These are phyloP conservation scores for Nomia melanderi DNA, from an alignment of 1,140 invertebrate genomes.

Conservation along the genomic window DNA sequence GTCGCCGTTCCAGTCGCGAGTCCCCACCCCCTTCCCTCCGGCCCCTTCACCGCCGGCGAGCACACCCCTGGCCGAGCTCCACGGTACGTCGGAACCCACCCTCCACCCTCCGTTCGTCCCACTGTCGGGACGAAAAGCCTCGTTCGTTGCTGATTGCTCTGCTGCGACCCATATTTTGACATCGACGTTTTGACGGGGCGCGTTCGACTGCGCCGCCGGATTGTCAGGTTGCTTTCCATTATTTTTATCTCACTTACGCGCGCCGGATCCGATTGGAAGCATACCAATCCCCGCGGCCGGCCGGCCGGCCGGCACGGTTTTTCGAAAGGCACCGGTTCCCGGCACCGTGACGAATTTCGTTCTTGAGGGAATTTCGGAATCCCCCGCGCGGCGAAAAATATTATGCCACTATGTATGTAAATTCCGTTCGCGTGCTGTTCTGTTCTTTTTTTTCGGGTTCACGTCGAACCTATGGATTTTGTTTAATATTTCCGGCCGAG, in stretches of 20 bases:
- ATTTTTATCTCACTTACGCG: constrained; percentile 22
- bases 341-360: not conserved
- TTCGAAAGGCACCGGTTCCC: not conserved
- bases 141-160: constrained; percentile 62
- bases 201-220: constrained; percentile 34
- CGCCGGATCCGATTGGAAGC: not conserved
- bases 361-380: not conserved
- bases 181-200: constrained; percentile 58
- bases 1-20: constrained; percentile 28
- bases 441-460: too few species aligned
- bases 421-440: too few species aligned
- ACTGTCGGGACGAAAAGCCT: constrained; percentile 46
- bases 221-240: constrained; percentile 19
- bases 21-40: not conserved
- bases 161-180: constrained; percentile 63
- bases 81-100: constrained; percentile 13
- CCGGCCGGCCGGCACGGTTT: not conserved
- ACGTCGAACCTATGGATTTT: too few species aligned
- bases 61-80: constrained; percentile 19
- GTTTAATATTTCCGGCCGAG: too few species aligned
- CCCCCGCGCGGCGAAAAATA: too few species aligned
- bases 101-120: not conserved
- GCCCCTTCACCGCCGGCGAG: constrained; percentile 7
- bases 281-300: not conserved
- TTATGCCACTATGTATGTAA: too few species aligned